Base-by-base conservation (phyloP, 64 coral and sea anemone genomes). In the Montipora foliosa region DNA sequence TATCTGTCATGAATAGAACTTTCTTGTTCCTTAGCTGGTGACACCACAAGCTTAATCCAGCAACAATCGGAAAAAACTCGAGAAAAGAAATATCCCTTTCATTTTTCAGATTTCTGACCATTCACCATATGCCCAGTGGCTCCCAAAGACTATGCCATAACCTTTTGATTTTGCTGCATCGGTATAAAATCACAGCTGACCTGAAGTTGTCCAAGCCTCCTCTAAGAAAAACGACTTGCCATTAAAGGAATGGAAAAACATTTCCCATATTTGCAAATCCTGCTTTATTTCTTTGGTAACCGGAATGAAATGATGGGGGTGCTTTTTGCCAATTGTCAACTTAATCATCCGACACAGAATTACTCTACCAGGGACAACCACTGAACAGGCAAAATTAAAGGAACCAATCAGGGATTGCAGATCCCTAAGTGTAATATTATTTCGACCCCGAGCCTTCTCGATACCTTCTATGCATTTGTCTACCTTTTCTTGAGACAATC, bases 311-410 rank as follows among this genome's bases (percentile, higher is more conserved):
- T 90, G 49, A 19, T 29, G 47, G n/a, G 67, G 86, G 10, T n/a
- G 22, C 1, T 15, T 59, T 5, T 60, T 37, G 14, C 52, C 75
- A 16, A 48, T 64, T 14, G 88, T 90, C 5, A 90, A 8, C 12
- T 90, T 70, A 37, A 90, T 79, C 13, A 90, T 17, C 17, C 88
- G 16, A 16, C 88, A 46, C 15, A 90, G 47, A 19, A 90, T 67
- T 55, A 52, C 76, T 51, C 77, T 64, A 69, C 89, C 89, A 1
- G 78, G 75, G 15, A 80, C 52, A 44, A 91, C 52, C 19, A 91
- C 89, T 3, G 5, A 46, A 60, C 88, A 90, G 4, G 88, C 88
- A 80, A 90, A 90, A 44, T 80, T 90, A 4, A 88, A 76, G 25
- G 68, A 19, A 68, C 82, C 82, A 8, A 46, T 75, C 14, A 76